Base-by-base conservation (phyloP, 2,113 vertebrate genomes). In the Maccullochella peelii region DNA sequence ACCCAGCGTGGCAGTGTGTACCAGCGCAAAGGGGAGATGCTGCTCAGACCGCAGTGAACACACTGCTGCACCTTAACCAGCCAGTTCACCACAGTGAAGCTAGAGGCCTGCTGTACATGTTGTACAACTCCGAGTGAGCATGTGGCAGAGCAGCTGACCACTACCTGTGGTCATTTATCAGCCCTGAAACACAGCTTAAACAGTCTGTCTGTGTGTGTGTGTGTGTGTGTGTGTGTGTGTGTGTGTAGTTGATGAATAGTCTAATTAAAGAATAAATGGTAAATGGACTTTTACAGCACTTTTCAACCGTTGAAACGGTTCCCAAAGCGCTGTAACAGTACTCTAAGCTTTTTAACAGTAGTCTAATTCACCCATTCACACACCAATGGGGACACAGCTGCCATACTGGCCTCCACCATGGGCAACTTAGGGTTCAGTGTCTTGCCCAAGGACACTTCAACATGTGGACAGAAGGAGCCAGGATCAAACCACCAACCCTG, bases 81-180 rank as follows among this genome's bases (percentile, higher is more conserved):
- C 18, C 69, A 40, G 50, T 66, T 79, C 58, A 75, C 36, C 57
- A 23, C 27, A 4, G 40, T 20, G 15, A 25, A n/a, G 15, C 62
- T n/a, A 4, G 21, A 50, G 11, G 66, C 66, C 73, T 73, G 74
- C 69, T 49, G 59, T n/a, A 68, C 52, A 15, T 61, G 82, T 57
- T 74, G 72, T 68, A 57, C 83, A 65, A 78, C 63, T 80, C 40
- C 23, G 67, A 79, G 68, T 68, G 84, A 71, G 50, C 88, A 89
- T 90, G 90, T 70, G 77, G 58, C 69, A 82, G 80, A 68, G 40
- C 40, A 21, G 78, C 61, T 75, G 76, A 84, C 72, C 72, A 27
- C 50, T 57, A 72, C 84, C 55, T 66, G 36, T 61, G 80, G 83
- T 77, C 91, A 81, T 88, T 77, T 69, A 86, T 86, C 84, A 86